These are phyloP conservation scores for Chionomys nivalis DNA, from an alignment of 2,113 vertebrate species.

Conservation along the genomic window DNA sequence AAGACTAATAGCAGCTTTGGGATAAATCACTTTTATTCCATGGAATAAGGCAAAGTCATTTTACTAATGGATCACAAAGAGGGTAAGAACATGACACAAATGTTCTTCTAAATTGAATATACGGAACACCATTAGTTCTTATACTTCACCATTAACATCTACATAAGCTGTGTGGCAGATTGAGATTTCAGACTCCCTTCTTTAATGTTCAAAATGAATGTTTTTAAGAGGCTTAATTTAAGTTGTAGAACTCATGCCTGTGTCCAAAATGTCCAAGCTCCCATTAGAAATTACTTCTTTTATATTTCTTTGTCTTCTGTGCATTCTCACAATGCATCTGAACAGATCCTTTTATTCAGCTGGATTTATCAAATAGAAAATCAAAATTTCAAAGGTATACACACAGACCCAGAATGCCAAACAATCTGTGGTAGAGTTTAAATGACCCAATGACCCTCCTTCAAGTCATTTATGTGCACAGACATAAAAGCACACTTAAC, in stretches of 20 bases:
- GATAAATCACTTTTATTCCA: constrained; percentile 78
- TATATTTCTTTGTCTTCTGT: neutral
- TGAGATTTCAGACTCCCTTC: neutral
- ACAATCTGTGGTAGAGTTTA: constrained; percentile 33
- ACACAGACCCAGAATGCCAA: neutral
- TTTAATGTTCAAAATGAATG: constrained; percentile 49
- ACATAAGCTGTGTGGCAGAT: constrained; percentile 25
- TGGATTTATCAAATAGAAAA: constrained; percentile 58
- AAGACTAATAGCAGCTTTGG: constrained; percentile 68
- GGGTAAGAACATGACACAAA: constrained; percentile 59
- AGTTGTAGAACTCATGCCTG: constrained; percentile 51
- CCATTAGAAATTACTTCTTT: constrained; percentile 25
- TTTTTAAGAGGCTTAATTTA: constrained; percentile 64
- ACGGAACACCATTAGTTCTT: constrained; percentile 51
- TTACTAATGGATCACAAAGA: constrained; percentile 73
- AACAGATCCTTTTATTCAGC: constrained; percentile 39
- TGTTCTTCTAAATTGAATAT: constrained; percentile 47
- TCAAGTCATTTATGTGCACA: constrained; percentile 73
- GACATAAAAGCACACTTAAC: constrained; percentile 74
- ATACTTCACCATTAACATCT: constrained; percentile 53
- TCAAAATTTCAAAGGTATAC: neutral
- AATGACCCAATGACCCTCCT: constrained; percentile 44
- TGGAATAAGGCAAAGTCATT: constrained; percentile 65
- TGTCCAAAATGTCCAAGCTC: neutral
- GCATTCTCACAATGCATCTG: constrained; percentile 21